Evolutionary conservation across 2,888 invertebrate genomes (phyloP).

Genomic region (Pterostichus madidus): DNA sequence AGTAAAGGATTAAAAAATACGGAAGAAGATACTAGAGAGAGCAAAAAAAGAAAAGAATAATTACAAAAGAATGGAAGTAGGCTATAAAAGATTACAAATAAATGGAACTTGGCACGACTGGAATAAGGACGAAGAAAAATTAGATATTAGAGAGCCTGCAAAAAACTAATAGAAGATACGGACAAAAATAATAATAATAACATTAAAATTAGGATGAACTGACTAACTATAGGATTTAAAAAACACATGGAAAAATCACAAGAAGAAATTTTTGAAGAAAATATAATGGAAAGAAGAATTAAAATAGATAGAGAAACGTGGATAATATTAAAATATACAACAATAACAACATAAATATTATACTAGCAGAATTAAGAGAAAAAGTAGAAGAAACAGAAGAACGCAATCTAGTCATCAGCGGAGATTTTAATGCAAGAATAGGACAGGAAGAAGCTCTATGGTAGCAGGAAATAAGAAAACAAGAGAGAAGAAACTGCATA

Average conservation of each 20-base stretch:
- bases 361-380: slow-evolving; percentile 11
- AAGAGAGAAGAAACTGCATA: background rate
- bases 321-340: slow-evolving; percentile 25
- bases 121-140: too few species aligned
- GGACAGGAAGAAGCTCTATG: background rate
- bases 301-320: background rate
- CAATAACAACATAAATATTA: background rate
- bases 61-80: too few species aligned
- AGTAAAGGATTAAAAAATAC: too few species aligned
- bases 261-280: background rate
- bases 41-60: too few species aligned
- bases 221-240: slow-evolving; percentile 9
- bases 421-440: slow-evolving; percentile 16
- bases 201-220: too few species aligned
- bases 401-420: background rate
- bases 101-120: too few species aligned
- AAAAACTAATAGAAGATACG: too few species aligned
- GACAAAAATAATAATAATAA: too few species aligned
- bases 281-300: background rate
- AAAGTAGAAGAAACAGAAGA: background rate
- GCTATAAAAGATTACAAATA: too few species aligned
- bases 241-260: background rate
- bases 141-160: too few species aligned
- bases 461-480: background rate
- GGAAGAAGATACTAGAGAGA: too few species aligned